These are phyloP conservation scores for Mola mola DNA, from an alignment of 2,113 vertebrate species.

Conservation along the genomic window DNA sequence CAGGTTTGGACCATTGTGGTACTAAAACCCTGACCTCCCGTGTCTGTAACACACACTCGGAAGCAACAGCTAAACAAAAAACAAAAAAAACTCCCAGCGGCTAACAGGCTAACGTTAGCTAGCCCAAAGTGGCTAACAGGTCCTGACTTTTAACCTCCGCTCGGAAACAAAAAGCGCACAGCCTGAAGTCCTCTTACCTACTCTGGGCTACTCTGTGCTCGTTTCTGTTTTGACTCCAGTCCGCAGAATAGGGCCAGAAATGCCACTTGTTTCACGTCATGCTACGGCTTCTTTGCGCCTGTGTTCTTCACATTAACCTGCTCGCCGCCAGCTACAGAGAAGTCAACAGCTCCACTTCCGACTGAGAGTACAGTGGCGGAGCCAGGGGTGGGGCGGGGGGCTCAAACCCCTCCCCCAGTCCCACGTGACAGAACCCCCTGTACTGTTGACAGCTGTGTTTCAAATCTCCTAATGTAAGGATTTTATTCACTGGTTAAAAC, in stretches of 20 bases:
- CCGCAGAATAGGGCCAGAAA: background rate
- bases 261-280: conserved; percentile 19
- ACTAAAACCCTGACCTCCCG: background rate
- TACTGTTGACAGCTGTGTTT: background rate
- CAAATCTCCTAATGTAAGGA: too few relatives aligned
- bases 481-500: too few relatives aligned
- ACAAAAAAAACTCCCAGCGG: conserved; percentile 14
- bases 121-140: conserved; percentile 51
- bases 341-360: conserved; percentile 24
- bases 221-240: background rate
- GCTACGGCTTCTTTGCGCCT: background rate
- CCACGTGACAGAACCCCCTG: too few relatives aligned
- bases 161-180: background rate
- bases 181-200: conserved; percentile 28
- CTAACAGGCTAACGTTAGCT: conserved; percentile 63
- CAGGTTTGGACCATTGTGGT: background rate
- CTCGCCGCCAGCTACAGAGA: background rate
- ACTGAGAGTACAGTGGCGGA: background rate
- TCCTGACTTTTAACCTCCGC: conserved; percentile 17
- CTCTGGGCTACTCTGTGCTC: background rate
- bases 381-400: background rate
- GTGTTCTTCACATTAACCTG: conserved; percentile 27
- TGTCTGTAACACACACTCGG: background rate
- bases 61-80: conserved; percentile 28
- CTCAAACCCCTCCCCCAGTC: background rate